Base-by-base conservation (phyloP, 2,113 vertebrate genomes). In the Podarcis muralis region DNA sequence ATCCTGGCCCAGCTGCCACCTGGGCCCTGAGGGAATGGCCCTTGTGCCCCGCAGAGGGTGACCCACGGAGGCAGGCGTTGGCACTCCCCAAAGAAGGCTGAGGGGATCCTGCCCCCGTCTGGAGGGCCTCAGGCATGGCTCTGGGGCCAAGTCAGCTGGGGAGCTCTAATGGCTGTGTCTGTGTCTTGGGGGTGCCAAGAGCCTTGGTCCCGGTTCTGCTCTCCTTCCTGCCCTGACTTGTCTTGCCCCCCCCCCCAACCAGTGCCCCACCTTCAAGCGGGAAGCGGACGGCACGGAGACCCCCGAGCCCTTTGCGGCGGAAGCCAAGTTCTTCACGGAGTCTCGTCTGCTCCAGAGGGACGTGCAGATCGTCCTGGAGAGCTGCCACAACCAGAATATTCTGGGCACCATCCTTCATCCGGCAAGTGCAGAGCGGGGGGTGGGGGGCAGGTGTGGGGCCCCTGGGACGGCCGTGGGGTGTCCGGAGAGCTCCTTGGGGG, bases 261-360 rank as follows among this genome's bases (percentile, higher is more conserved):
- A 99, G 99, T 99, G 99, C 90, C 99, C 99, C 76, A 98, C 98
- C 0, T 99, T 99, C 94, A 99, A 98, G 86, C 95, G 99, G 66
- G 99, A 99, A 95, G 95, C 97, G 0, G 99, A 99, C 1, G 96
- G 98, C 22, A 92, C 96, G 0, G 99, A 99, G 92, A 97, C 96
- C 0, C 98, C 98, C 0, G 99, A 99, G 94, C 90, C 98, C 0
- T 99, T 99, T 11, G 99, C 99, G 1, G 98, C 99, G 0, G 98
- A 99, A 93, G 99, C 98, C 88, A 99, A 98, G 93, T 99, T 99
- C 95, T 99, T 99, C 96, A 99, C 99, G 0, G 99, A 99, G 93
- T 99, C 99, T 0, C 97, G 99, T 59, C 97, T 99, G 78, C 97
- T 99, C 68, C 99, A 99, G 96, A 97, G 99, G 91, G 99, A 99